Conservation (phyloP, 2,888 invertebrate species). For the Lepidocyrtinus sp. region DNA sequence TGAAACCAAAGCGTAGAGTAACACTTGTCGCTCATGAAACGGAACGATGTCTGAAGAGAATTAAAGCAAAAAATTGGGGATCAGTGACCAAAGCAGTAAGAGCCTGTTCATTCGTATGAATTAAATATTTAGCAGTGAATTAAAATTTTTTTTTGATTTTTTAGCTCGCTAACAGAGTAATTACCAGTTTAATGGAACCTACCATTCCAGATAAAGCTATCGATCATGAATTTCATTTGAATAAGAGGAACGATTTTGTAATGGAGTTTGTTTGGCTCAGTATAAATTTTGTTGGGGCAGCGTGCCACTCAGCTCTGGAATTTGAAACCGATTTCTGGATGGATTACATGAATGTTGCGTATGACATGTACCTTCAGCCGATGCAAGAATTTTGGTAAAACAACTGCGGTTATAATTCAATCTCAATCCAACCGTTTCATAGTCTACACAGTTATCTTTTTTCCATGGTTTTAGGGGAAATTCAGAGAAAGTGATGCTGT, state of each 20-base stretch:
- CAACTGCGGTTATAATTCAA: not conserved
- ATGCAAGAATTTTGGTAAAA: conserved; percentile 32
- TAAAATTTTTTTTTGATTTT: too few species aligned
- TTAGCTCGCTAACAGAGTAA: too few species aligned
- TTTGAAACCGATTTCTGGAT: conserved; percentile 46
- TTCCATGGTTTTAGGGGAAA: conserved; percentile 4
- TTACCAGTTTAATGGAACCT: too few species aligned
- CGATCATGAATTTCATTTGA: too few species aligned
- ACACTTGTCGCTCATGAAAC: conserved; percentile 26
- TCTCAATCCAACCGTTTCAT: not conserved
- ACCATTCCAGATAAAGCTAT: too few species aligned
- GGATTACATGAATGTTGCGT: conserved; percentile 41
- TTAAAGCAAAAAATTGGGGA: conserved; percentile 2
- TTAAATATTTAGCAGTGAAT: too few species aligned
- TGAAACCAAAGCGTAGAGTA: conserved; percentile 21
- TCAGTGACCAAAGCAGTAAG: not conserved
- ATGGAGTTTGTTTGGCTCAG: conserved; percentile 42
- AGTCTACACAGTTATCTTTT: not conserved
- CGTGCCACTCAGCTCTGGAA: conserved; percentile 31
- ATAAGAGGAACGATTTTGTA: not conserved
- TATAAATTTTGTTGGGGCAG: conserved; percentile 37
- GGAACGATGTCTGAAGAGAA: not conserved
- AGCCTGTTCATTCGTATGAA: not conserved
- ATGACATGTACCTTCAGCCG: conserved; percentile 42
- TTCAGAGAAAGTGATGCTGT: not conserved